Percentiles rank a stretch among this genome's conserved stretches.
These are phyloP conservation scores for Nanorana parkeri DNA, from an alignment of 2,113 vertebrate genomes.

Conservation along the genomic window DNA sequence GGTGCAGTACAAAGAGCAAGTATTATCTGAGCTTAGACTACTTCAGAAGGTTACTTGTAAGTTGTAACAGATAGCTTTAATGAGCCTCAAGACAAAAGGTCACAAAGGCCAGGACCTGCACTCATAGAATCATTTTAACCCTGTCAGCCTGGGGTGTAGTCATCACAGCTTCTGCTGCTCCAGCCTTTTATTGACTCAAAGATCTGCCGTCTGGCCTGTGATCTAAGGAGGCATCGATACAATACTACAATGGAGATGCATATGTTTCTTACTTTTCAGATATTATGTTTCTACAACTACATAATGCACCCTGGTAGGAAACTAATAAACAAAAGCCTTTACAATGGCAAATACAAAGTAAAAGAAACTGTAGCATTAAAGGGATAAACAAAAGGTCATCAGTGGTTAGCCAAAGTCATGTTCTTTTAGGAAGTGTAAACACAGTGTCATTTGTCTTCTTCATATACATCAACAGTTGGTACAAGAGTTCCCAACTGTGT, in stretches of 20 bases:
- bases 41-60: background rate
- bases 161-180: background rate
- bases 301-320: too few species aligned
- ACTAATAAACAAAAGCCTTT: too few species aligned
- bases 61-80: background rate
- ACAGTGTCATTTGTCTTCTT: background rate
- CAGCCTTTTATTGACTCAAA: background rate
- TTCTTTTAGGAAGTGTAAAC: background rate
- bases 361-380: background rate
- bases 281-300: too few species aligned
- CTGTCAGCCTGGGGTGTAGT: slow-evolving; percentile 10
- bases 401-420: background rate
- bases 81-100: slow-evolving; percentile 18
- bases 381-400: background rate
- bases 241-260: too few species aligned
- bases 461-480: background rate
- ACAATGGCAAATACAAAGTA: background rate
- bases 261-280: too few species aligned
- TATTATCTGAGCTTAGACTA: background rate
- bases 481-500: background rate
- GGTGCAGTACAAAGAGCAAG: background rate
- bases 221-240: too few species aligned
- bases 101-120: background rate
- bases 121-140: background rate
- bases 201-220: too few species aligned